phyloP scores from a whole-genome alignment of 92 coral and sea anemone species.

The Porites rus region DNA sequence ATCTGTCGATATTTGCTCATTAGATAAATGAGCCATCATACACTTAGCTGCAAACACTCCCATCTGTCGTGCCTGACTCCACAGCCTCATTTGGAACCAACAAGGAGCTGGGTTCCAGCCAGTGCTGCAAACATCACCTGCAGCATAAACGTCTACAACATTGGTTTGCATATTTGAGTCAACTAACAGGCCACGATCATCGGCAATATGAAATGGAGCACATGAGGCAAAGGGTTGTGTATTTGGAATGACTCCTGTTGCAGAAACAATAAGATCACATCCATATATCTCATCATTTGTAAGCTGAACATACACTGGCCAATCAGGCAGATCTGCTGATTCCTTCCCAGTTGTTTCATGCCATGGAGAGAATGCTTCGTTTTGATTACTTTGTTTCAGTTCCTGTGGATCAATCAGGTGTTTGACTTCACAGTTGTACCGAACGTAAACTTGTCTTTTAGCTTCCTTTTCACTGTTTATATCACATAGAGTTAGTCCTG shows the following conservation, averaged over 20 bases:
- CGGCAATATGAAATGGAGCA: conserved; percentile 74
- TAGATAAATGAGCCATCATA: conserved; percentile 70
- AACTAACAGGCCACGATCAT: conserved; percentile 91
- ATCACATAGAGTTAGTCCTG: conserved; percentile 72
- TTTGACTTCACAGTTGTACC: conserved; percentile 81
- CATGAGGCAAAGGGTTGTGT: conserved; percentile 66
- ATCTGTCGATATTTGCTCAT: conserved; percentile 75
- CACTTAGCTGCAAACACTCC: conserved; percentile 95
- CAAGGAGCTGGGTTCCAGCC: conserved; percentile 89
- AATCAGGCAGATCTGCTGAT: conserved; percentile 15
- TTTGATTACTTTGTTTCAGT: conserved; percentile 4
- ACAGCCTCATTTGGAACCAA: conserved; percentile 98
- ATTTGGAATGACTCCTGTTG: conserved; percentile 93
- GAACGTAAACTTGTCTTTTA: conserved; percentile 68
- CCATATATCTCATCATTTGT: conserved; percentile 84
- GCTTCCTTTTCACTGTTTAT: conserved; percentile 17
- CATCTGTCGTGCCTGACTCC: conserved; percentile 99
- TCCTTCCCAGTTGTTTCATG: neutral
- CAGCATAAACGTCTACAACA: conserved; percentile 88
- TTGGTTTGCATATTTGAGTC: conserved; percentile 83
- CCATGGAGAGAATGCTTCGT: conserved; percentile 46
- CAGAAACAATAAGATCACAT: conserved; percentile 93
- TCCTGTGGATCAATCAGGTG: conserved; percentile 64
- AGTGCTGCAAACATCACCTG: conserved; percentile 94
- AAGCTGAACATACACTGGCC: conserved; percentile 86